Evolutionary conservation across 2,113 vertebrate genomes (phyloP), one percentile per base, ranked within the genome.

Genomic region (Antigone vipio): DNA sequence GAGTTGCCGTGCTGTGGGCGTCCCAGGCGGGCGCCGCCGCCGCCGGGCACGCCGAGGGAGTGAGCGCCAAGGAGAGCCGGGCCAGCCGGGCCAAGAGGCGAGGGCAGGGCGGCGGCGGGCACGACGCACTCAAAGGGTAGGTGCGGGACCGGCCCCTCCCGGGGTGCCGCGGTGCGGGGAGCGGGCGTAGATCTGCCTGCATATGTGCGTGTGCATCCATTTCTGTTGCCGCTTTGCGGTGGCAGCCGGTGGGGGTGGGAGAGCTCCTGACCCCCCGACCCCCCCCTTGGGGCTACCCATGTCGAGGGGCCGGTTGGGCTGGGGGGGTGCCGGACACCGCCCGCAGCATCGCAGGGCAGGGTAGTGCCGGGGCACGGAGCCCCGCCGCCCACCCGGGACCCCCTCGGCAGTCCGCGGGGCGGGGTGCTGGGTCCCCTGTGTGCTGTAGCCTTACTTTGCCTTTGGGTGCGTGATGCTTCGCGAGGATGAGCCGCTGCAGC

Each of bases 121-220:
- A 99, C 91, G 99, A 99, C 85, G 98, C 98, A 40, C 99, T 99
- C 42, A 99, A 99, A 98, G 99, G 99, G 99, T 99, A 99, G 98
- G 56, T 91, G 40, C 21, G 66, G 85, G 79, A 76, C 24, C 23
- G 18, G 29, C 16, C 62, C 42, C 29, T 44, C 42, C 42, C 24
- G 56, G 42, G 50, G 8, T 18, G 24, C 49, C 12, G 59, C 30
- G 29, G 75, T 30, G 29, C 49, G 45, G 50, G 81, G 35, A 30
- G 84, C 49, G 53, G 53, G 66, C 26, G 40, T 6, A 3, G 55
- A 6, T 35, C 56, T 44, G 21, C 7, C 74, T 12, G 5, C 5
- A 8, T 16, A 49, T 6, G 9, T 6, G 42, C 3, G 20, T n/a
- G 59, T 4, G 15, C 13, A 1, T 35, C 64, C 50, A 0, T 2